These are phyloP conservation scores for Eulithis prunata DNA, from an alignment of 2,888 invertebrate species.

Conservation along the genomic window DNA sequence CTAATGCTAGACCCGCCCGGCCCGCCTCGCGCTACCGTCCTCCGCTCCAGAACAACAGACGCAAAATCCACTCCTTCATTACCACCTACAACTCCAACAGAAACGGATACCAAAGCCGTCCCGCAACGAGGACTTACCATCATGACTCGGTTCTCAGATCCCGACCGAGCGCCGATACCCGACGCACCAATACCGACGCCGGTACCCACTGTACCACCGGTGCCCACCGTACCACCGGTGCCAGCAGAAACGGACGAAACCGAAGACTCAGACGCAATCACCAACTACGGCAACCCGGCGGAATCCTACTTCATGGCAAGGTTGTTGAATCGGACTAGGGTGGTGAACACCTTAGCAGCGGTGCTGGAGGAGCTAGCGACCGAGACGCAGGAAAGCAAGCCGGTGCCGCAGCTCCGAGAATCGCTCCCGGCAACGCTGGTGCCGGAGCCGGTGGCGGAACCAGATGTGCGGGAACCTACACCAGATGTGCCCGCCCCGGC, in stretches of 20 bases:
- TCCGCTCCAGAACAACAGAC: slow-evolving; percentile 67
- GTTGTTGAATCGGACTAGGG: slow-evolving; percentile 67
- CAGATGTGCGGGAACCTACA: slow-evolving; percentile 35
- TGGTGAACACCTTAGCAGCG: slow-evolving; percentile 71
- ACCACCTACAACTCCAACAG: slow-evolving; percentile 32
- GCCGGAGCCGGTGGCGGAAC: slow-evolving; percentile 41
- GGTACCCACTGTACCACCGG: slow-evolving; percentile 63
- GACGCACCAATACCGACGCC: slow-evolving; percentile 53
- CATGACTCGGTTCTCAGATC: slow-evolving; percentile 78
- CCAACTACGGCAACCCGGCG: slow-evolving; percentile 78
- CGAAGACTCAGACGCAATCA: slow-evolving; percentile 57
- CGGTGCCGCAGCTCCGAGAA: slow-evolving; percentile 43
- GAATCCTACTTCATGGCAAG: slow-evolving; percentile 80
- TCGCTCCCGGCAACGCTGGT: slow-evolving; percentile 39
- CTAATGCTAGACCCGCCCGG: slow-evolving; percentile 96
- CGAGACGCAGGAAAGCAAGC: slow-evolving; percentile 38
- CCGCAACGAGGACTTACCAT: slow-evolving; percentile 79
- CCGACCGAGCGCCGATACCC: slow-evolving; percentile 53
- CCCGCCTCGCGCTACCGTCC: slow-evolving; percentile 88
- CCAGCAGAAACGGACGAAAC: slow-evolving; percentile 41
- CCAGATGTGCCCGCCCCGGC: slow-evolving; percentile 32
- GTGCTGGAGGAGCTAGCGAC: slow-evolving; percentile 70
- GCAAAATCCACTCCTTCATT: slow-evolving; percentile 39
- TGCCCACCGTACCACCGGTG: slow-evolving; percentile 60
- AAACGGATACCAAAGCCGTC: slow-evolving; percentile 46